Base-by-base conservation (phyloP, 2,888 invertebrate species). In the Tachina fera region DNA sequence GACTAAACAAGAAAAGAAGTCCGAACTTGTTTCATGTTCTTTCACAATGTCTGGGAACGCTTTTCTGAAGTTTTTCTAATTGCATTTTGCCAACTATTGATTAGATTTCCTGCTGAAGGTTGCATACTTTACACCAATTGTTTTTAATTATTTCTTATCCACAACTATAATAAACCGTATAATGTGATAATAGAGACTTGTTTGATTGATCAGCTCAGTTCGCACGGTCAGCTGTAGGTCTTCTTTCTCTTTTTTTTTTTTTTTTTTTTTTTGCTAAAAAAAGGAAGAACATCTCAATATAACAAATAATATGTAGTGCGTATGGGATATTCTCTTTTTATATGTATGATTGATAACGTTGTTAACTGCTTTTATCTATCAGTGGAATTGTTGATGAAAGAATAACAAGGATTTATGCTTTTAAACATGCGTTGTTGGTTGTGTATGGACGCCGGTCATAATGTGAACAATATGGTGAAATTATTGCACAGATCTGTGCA, bases 391-490 rank as follows among this genome's bases (percentile, higher is more conserved):
- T 22, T 74, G 63, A 56, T 83, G 71, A 79, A 86, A 86, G 86
- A 86, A 83, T 79, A 86, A 79, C 83, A 86, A 86, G 83, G 83
- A 86, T 86, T 83, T 86, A 65, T 76, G 86, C 75, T 79, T 85
- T 82, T 79, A 56, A 78, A 58, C 19, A 51, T 49, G 19, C 19
- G 11, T 41, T 47, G 14, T 61, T 53, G 43, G 58, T 70, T 16
- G 9, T 67, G 61, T 43, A 72, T 85, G 75, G 75, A 49, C 76
- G 31, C 63, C 45, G 1, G 43, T 63, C 49, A 1, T 67, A 56
- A 70, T 71, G 70, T n/a, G 16, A 10, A 31, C n/a, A 41, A 9
- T 53, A 1, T 45, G 58, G 6, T 39, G 58, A 45, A 75, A 79
- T 56, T 75, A 79, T 84, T 79, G 75, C 75, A 71, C 72, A 77